These are phyloP conservation scores for Leptinotarsa undecemlineata DNA, from an alignment of 1,140 invertebrate species.

Conservation along the genomic window DNA sequence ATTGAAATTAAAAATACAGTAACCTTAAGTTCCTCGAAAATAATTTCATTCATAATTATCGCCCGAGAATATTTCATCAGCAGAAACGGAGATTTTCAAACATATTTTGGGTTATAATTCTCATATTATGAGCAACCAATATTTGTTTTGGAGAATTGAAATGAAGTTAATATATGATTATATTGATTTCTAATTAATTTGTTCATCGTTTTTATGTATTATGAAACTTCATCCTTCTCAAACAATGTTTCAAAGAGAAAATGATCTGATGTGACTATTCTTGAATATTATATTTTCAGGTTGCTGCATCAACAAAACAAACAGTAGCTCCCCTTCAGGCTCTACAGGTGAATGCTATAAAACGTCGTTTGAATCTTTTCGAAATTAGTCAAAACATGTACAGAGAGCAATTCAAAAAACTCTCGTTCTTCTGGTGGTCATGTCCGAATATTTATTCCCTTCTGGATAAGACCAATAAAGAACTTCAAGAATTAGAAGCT, in stretches of 20 bases:
- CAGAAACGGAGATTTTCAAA: too few relatives aligned
- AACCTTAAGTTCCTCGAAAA: too few relatives aligned
- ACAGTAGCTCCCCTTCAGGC: slow-evolving; percentile 78
- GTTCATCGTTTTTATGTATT: too few relatives aligned
- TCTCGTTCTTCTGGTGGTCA: slow-evolving; percentile 70
- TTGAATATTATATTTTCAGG: slow-evolving; percentile 47
- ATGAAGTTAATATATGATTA: too few relatives aligned
- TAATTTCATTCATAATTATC: too few relatives aligned
- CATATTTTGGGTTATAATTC: too few relatives aligned
- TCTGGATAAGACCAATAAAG: slow-evolving; percentile 74
- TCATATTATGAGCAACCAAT: too few relatives aligned
- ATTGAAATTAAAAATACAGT: too few relatives aligned
- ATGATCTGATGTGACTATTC: background rate
- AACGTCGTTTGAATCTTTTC: slow-evolving; percentile 71
- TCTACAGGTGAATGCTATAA: slow-evolving; percentile 65
- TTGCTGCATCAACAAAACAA: slow-evolving; percentile 81
- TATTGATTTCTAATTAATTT: too few relatives aligned
- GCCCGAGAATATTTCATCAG: too few relatives aligned
- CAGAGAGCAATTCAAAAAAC: slow-evolving; percentile 71
- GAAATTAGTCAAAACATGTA: slow-evolving; percentile 79
- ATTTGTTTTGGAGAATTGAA: too few relatives aligned
- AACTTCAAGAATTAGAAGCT: slow-evolving; percentile 70
- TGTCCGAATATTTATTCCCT: slow-evolving; percentile 75
- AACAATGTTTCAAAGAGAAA: background rate
- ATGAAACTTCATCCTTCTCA: background rate